Conservation (phyloP, 2,888 invertebrate genomes). For the Andricus curvator region DNA sequence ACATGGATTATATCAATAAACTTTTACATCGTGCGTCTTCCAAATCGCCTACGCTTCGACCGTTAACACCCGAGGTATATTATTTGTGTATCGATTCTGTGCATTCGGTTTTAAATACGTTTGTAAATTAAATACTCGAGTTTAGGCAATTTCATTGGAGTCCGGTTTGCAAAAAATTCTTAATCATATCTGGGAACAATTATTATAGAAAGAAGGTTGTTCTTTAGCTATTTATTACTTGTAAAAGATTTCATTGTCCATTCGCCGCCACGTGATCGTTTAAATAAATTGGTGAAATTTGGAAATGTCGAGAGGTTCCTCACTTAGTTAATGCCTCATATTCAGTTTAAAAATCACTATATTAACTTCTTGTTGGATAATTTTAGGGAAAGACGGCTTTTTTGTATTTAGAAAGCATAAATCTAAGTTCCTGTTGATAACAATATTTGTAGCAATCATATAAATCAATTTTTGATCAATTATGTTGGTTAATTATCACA, state of each 20-base stretch:
- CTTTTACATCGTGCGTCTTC: constrained; percentile 50
- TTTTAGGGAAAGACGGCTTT: no score
- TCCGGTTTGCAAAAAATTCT: not conserved
- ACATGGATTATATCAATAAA: constrained; percentile 55
- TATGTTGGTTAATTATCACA: no score
- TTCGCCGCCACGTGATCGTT: not conserved
- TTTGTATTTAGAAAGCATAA: no score
- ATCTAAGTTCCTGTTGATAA: no score
- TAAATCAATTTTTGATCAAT: no score
- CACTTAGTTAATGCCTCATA: no score
- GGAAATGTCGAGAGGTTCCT: no score
- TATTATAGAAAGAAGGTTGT: not conserved
- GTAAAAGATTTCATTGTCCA: not conserved
- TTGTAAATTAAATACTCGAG: not conserved
- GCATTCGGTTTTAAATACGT: not conserved
- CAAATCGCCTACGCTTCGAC: constrained; percentile 48
- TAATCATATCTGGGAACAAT: not conserved
- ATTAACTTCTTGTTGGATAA: no score
- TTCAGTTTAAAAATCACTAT: no score
- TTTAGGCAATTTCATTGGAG: not conserved
- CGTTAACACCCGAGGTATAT: constrained; percentile 44
- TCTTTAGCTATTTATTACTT: not conserved
- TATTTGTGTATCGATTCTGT: not conserved
- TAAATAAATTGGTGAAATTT: no score
- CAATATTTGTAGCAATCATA: no score